phyloP scores from a whole-genome alignment of 2,797 vertebrate genomes.

The Chelmon rostratus region DNA sequence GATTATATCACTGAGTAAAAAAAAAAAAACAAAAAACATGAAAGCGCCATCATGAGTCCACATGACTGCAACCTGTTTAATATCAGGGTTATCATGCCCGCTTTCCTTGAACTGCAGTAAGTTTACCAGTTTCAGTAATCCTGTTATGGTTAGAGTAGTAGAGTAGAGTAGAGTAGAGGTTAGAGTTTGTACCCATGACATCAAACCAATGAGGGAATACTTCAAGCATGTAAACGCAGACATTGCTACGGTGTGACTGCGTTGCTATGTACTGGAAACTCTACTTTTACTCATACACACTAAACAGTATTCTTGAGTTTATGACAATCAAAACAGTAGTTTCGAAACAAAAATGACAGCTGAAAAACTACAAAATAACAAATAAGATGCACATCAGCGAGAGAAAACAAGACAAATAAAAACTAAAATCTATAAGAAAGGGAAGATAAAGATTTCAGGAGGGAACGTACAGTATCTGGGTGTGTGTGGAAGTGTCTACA shows the following conservation, averaged over 20 bases:
- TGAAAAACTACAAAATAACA: not conserved
- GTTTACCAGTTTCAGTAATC: not conserved
- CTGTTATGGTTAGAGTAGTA: not conserved
- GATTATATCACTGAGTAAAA: not conserved
- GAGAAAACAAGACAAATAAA: not conserved
- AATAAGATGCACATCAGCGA: not conserved
- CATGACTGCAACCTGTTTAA: not conserved
- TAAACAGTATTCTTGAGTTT: not conserved
- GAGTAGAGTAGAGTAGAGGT: too few relatives aligned
- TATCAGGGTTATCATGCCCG: not conserved
- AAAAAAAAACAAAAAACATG: too few relatives aligned
- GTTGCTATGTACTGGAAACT: not conserved
- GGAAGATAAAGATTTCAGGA: constrained; percentile 16
- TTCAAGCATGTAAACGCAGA: not conserved
- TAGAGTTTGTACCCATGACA: not conserved
- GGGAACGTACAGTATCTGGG: constrained; percentile 6
- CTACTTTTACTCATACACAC: not conserved
- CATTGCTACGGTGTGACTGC: not conserved
- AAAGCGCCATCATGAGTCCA: not conserved
- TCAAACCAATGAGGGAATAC: constrained; percentile 3
- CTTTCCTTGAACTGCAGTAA: not conserved
- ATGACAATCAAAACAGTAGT: not conserved
- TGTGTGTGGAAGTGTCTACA: constrained; percentile 39
- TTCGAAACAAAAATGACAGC: not conserved
- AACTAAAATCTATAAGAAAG: not conserved